These are phyloP conservation scores for Gracilinanus agilis DNA, from an alignment of 2,113 vertebrate species.

Conservation along the genomic window DNA sequence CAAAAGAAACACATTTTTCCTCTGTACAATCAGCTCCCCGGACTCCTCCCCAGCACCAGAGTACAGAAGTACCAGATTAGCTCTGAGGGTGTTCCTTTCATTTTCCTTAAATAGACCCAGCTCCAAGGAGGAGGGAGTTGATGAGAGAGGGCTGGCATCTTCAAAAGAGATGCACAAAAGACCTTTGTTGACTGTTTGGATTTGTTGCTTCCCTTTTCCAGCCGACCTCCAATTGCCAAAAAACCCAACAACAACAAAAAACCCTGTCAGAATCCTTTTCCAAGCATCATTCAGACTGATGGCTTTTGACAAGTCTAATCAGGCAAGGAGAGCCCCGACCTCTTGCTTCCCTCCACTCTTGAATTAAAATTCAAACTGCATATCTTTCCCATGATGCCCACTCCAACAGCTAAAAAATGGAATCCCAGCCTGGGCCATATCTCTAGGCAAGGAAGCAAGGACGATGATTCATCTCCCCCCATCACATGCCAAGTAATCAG, in stretches of 20 bases:
- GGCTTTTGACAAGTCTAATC: slow-evolving; percentile 75
- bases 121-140: slow-evolving; percentile 23
- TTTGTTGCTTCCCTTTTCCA: neutral
- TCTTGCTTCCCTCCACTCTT: neutral
- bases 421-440: neutral
- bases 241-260: slow-evolving; percentile 25
- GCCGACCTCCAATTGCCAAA: slow-evolving; percentile 43
- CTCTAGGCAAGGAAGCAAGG: neutral
- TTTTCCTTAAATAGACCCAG: slow-evolving; percentile 71
- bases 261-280: slow-evolving; percentile 18
- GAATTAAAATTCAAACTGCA: slow-evolving; percentile 54
- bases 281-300: slow-evolving; percentile 54
- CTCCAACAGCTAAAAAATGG: neutral
- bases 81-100: slow-evolving; percentile 56
- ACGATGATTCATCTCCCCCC: neutral
- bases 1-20: slow-evolving; percentile 57
- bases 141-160: slow-evolving; percentile 32
- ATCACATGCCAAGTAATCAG: neutral
- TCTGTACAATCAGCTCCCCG: slow-evolving; percentile 52
- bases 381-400: slow-evolving; percentile 56
- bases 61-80: slow-evolving; percentile 63
- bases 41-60: fast-evolving
- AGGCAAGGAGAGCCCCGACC: slow-evolving; percentile 31
- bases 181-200: neutral
- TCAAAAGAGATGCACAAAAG: neutral